Conservation (phyloP, 2,888 invertebrate genomes). For the Cyclophora albipunctata region DNA sequence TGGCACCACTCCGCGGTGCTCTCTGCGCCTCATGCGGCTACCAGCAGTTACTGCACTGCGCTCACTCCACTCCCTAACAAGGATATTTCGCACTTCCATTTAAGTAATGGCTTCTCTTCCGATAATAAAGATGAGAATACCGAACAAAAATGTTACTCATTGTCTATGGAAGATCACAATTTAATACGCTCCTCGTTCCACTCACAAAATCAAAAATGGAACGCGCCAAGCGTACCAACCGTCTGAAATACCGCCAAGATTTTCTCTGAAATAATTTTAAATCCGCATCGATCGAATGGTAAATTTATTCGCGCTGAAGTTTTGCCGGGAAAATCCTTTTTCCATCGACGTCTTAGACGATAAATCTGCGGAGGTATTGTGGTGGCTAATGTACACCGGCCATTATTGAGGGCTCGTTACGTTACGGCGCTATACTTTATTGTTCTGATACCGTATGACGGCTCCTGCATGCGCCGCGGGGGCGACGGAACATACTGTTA, state of each 20-base stretch:
- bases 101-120: too few species aligned
- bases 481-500: neutral
- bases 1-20: constrained; percentile 39
- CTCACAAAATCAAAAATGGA: too few species aligned
- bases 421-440: constrained; percentile 29
- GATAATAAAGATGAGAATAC: neutral
- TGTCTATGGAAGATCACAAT: neutral
- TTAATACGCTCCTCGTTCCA: too few species aligned
- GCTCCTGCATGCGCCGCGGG: constrained; percentile 24
- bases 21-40: constrained; percentile 22
- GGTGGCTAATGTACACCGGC: constrained; percentile 51
- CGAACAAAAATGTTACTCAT: constrained; percentile 15
- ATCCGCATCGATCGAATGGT: constrained; percentile 34
- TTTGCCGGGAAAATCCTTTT: constrained; percentile 51
- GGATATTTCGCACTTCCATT: constrained; percentile 35
- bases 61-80: constrained; percentile 32
- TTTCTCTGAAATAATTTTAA: constrained; percentile 19
- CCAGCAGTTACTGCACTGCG: constrained; percentile 45
- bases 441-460: constrained; percentile 22
- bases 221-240: too few species aligned
- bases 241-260: constrained; percentile 6
- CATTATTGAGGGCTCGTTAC: constrained; percentile 38
- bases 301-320: constrained; percentile 46
- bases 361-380: constrained; percentile 60
- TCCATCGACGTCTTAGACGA: constrained; percentile 49